phyloP scores from a whole-genome alignment of 2,888 invertebrate genomes.

The Xanthia icteritia region DNA sequence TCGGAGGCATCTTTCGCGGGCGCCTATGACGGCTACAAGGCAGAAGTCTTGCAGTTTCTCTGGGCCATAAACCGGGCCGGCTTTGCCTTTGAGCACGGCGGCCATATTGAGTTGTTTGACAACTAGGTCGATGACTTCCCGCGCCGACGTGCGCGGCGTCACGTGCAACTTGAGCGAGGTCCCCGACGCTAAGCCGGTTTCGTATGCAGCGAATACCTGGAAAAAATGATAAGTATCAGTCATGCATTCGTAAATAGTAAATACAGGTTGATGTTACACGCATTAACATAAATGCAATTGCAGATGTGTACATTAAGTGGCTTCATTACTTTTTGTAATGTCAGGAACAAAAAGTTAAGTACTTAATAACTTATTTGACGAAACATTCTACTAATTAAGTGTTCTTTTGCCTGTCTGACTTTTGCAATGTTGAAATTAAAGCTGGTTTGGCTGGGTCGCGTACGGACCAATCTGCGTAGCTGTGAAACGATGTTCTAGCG shows the following conservation, averaged over 20 bases:
- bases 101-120: conserved; percentile 99
- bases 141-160: conserved; percentile 97
- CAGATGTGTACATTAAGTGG: conserved; percentile 4
- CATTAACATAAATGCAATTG: conserved; percentile 15
- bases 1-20: conserved; percentile 97
- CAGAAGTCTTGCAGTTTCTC: conserved; percentile 97
- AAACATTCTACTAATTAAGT: not conserved
- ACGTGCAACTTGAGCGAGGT: conserved; percentile 98
- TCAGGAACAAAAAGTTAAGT: not conserved
- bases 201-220: conserved; percentile 98
- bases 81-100: conserved; percentile 95
- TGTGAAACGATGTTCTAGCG: no score
- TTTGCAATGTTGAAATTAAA: not conserved
- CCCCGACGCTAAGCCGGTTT: conserved; percentile 97
- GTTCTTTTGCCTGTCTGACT: not conserved
- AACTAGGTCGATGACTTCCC: conserved; percentile 98
- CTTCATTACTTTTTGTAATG: not conserved
- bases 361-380: conserved; percentile 14
- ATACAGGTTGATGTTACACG: conserved; percentile 22
- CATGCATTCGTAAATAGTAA: conserved; percentile 22
- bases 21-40: conserved; percentile 98
- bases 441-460: no score
- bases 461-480: no score
- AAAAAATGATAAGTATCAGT: conserved; percentile 58
- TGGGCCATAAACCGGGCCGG: conserved; percentile 95